These are phyloP conservation scores for Castor canadensis DNA, from an alignment of 2,113 vertebrate genomes.

Conservation along the genomic window DNA sequence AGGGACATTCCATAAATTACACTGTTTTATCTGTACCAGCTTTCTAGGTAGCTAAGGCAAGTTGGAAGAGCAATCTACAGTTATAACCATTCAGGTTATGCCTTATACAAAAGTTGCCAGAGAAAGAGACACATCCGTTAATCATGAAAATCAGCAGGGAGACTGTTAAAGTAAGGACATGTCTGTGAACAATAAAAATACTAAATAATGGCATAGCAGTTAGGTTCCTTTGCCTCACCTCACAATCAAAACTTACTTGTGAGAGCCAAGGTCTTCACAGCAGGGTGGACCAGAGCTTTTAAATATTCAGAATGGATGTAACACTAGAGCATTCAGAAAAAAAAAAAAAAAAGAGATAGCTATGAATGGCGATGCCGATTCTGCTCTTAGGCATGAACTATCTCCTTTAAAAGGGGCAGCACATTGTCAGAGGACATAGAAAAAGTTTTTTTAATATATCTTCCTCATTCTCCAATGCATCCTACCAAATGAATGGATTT, in stretches of 20 bases:
- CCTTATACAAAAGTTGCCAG: conserved; percentile 31
- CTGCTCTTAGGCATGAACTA: background rate
- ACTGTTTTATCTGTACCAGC: background rate
- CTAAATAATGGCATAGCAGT: background rate
- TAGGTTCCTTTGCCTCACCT: background rate
- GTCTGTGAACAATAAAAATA: conserved; percentile 39
- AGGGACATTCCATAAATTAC: background rate
- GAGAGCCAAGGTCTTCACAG: background rate
- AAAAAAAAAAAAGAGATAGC: background rate
- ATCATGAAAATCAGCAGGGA: conserved; percentile 40
- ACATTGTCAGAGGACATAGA: background rate
- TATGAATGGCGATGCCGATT: background rate
- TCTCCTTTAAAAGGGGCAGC: background rate
- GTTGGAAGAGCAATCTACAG: background rate
- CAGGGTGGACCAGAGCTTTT: background rate
- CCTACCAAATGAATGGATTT: background rate
- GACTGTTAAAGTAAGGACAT: background rate
- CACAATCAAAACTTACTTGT: conserved; percentile 29
- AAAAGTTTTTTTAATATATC: background rate
- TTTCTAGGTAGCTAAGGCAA: background rate
- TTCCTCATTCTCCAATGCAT: background rate
- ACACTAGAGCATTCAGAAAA: background rate
- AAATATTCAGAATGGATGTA: background rate
- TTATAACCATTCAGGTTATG: background rate
- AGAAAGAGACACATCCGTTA: conserved; percentile 18